A percentile compares a stretch with the other conserved stretches of the same genome.
Conservation (phyloP, 2,888 invertebrate species). For the Mystacides longicornis region DNA sequence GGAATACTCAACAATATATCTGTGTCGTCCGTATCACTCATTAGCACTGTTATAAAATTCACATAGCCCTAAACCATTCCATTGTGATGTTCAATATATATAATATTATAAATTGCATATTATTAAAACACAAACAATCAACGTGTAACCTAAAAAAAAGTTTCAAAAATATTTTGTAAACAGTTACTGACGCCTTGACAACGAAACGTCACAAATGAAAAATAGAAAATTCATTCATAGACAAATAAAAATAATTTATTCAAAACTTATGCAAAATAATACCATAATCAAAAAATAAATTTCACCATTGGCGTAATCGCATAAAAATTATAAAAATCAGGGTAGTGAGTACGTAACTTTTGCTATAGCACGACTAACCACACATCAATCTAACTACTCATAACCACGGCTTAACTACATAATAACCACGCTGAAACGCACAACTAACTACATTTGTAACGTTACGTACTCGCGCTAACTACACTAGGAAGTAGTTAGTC, state of each 20-base stretch:
- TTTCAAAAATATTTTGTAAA: neutral
- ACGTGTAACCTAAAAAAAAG: neutral
- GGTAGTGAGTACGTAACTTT: too few relatives aligned
- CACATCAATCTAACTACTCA: too few relatives aligned
- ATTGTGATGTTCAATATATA: neutral
- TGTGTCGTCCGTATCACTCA: conserved; percentile 67
- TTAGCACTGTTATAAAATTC: conserved; percentile 24
- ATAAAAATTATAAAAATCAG: too few relatives aligned
- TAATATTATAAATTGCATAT: neutral
- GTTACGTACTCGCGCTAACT: too few relatives aligned
- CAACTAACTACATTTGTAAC: too few relatives aligned
- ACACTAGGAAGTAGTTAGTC: too few relatives aligned
- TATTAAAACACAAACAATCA: neutral
- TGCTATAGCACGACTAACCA: too few relatives aligned
- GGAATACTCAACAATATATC: conserved; percentile 73
- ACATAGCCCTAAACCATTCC: neutral
- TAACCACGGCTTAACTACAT: too few relatives aligned
- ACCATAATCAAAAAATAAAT: too few relatives aligned
- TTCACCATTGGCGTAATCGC: too few relatives aligned
- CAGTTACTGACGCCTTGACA: neutral
- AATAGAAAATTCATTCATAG: neutral
- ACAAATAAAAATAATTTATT: neutral
- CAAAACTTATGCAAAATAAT: too few relatives aligned
- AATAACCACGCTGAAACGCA: too few relatives aligned
- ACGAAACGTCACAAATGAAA: neutral